These are phyloP conservation scores for Xanthia togata DNA, from an alignment of 2,888 invertebrate genomes.

Conservation along the genomic window DNA sequence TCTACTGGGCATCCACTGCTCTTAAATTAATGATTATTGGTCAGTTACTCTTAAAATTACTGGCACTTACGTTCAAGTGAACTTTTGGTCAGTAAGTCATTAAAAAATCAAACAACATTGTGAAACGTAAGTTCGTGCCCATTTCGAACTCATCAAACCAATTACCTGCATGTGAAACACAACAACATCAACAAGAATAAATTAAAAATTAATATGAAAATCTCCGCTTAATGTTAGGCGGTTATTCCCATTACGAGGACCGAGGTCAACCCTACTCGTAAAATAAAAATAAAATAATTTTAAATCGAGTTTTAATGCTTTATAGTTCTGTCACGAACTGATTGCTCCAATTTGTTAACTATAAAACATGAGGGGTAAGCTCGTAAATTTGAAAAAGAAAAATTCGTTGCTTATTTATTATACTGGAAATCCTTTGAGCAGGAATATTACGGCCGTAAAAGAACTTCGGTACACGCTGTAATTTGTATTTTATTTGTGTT, in stretches of 20 bases:
- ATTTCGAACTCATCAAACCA: constrained; percentile 34
- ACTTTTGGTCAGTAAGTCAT: constrained; percentile 21
- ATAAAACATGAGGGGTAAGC: constrained; percentile 75
- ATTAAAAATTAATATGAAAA: constrained; percentile 47
- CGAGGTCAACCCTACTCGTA: constrained; percentile 57
- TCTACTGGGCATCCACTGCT: too few species aligned
- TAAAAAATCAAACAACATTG: constrained; percentile 35
- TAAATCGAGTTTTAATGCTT: constrained; percentile 77
- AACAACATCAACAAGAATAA: constrained; percentile 31
- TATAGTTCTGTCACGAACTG: constrained; percentile 78
- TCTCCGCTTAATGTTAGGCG: constrained; percentile 40
- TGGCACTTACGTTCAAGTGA: constrained; percentile 1
- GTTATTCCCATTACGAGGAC: constrained; percentile 33
- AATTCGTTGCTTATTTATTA: constrained; percentile 74
- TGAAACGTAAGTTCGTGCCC: constrained; percentile 5
- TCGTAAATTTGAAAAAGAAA: constrained; percentile 78
- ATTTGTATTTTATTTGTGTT: constrained; percentile 72
- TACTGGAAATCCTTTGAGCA: constrained; percentile 65
- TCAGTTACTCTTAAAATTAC: constrained; percentile 24
- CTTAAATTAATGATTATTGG: background rate
- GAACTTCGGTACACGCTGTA: constrained; percentile 58
- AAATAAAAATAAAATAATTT: constrained; percentile 70
- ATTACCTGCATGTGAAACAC: constrained; percentile 30
- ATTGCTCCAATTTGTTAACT: constrained; percentile 86
- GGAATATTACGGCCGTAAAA: constrained; percentile 77